Conservation (phyloP, 2,113 vertebrate genomes). For the Dromas ardeola region DNA sequence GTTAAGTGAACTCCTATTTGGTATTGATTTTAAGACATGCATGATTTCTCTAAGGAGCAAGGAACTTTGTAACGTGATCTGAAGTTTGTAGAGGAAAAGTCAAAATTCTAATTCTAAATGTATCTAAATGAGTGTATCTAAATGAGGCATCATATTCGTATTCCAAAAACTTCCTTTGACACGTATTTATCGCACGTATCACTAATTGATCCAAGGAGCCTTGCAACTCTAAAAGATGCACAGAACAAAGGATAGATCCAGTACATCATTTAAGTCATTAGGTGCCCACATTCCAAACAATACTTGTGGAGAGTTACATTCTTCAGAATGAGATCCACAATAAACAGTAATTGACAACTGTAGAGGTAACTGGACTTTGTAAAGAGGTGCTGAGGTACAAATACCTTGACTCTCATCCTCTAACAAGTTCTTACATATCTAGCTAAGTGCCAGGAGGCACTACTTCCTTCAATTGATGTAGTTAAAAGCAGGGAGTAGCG, state of each 20-base stretch:
- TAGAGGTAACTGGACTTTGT: not conserved
- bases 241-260: not conserved
- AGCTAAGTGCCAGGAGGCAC: not conserved
- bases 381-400: not conserved
- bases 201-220: not conserved
- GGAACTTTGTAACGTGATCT: not conserved
- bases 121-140: not conserved
- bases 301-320: not conserved
- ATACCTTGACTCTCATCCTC: not conserved
- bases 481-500: not conserved
- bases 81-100: not conserved
- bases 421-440: not conserved
- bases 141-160: not conserved
- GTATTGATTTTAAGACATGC: not conserved
- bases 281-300: not conserved
- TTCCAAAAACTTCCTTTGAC: not conserved
- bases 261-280: not conserved
- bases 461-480: not conserved
- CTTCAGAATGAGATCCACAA: not conserved
- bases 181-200: not conserved
- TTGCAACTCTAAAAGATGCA: not conserved
- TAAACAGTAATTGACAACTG: not conserved
- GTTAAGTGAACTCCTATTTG: not conserved
- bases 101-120: not conserved
- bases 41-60: not conserved